Evolutionary conservation across 2,888 invertebrate species (phyloP).

Genomic region (Rhingia campestris): DNA sequence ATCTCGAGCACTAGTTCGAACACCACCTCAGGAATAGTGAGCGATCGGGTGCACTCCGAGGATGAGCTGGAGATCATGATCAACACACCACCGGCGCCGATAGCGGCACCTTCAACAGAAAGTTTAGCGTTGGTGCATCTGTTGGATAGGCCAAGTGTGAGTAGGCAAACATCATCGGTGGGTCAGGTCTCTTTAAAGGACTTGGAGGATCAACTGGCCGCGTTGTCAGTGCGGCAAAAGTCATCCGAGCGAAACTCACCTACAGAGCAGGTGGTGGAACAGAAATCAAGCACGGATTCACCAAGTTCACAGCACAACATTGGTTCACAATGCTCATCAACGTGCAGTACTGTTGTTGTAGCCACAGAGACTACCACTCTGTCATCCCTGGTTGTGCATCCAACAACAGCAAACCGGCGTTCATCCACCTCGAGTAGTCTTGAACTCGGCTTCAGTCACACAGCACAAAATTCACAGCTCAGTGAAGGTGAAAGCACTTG

Average conservation of each 20-base stretch:
- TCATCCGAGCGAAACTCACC: constrained; percentile 74
- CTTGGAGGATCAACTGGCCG: constrained; percentile 83
- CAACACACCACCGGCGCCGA: constrained; percentile 89
- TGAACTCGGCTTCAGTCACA: constrained; percentile 93
- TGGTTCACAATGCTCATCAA: constrained; percentile 93
- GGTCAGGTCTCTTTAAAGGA: constrained; percentile 82
- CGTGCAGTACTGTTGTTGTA: constrained; percentile 93
- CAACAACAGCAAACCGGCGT: constrained; percentile 84
- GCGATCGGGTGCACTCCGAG: constrained; percentile 96
- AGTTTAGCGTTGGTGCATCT: constrained; percentile 91
- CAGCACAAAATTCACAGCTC: constrained; percentile 92
- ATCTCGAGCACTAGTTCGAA: constrained; percentile 98
- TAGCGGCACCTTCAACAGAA: constrained; percentile 91
- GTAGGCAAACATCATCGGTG: constrained; percentile 85
- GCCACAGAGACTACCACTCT: constrained; percentile 83
- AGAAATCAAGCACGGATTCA: constrained; percentile 82
- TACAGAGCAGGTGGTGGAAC: constrained; percentile 67
- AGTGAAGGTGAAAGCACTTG: constrained; percentile 88
- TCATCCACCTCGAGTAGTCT: constrained; percentile 91
- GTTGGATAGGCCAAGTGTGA: constrained; percentile 85
- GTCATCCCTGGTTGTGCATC: constrained; percentile 76
- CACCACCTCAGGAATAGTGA: constrained; percentile 97
- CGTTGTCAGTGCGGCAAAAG: constrained; percentile 80
- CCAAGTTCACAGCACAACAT: constrained; percentile 85
- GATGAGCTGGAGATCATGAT: constrained; percentile 96